phyloP scores from a whole-genome alignment of 2,797 vertebrate species.

The Sebastes nivosus region DNA sequence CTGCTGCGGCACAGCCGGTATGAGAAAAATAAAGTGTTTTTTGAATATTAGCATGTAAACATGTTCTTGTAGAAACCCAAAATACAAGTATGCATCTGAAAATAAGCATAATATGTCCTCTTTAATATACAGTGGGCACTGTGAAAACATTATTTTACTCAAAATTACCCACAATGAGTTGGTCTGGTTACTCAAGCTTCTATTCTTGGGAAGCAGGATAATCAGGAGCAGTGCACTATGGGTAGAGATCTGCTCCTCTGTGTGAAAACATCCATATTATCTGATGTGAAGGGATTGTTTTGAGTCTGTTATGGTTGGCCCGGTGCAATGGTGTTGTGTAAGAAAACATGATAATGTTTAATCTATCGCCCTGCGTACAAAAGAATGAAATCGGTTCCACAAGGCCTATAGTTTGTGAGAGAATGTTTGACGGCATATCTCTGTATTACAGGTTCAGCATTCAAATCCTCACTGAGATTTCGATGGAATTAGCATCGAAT shows the following conservation, averaged over 20 bases:
- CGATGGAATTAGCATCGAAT: background rate
- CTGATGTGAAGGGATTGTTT: conserved; percentile 60
- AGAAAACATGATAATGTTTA: conserved; percentile 48
- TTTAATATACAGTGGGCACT: background rate
- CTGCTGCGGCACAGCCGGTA: too few relatives aligned
- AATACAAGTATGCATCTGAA: too few relatives aligned
- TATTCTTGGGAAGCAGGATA: conserved; percentile 12
- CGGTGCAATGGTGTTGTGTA: conserved; percentile 16
- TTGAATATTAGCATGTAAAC: too few relatives aligned
- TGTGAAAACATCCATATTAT: conserved; percentile 50
- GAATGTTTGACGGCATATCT: conserved; percentile 20
- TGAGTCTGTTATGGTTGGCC: conserved; percentile 50
- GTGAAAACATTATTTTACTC: background rate
- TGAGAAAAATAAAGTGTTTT: too few relatives aligned
- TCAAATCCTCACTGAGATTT: background rate
- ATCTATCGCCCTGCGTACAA: conserved; percentile 48
- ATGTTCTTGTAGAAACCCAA: too few relatives aligned
- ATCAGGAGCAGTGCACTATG: background rate
- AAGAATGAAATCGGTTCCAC: conserved; percentile 35
- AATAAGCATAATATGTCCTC: too few relatives aligned
- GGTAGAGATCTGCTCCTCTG: conserved; percentile 11
- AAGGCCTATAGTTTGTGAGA: conserved; percentile 8
- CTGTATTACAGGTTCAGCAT: background rate
- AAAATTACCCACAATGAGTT: background rate
- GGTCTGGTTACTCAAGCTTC: background rate